Conservation (phyloP, 2,888 invertebrate genomes). For the Enoplolaimus lenunculus region DNA sequence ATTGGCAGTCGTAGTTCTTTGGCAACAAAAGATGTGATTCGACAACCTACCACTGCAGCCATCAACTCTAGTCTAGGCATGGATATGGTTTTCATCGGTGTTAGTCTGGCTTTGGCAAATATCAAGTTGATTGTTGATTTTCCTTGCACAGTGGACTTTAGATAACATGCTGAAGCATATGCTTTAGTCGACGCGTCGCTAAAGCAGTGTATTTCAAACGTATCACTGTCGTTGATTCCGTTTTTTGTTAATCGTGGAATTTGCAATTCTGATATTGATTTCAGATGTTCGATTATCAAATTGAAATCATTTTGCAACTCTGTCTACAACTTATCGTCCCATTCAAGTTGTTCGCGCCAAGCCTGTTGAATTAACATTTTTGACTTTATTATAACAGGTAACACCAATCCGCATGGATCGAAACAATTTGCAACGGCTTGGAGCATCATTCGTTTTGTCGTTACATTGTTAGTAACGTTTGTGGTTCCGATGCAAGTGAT, state of each 20-base stretch:
- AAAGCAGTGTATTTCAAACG: conserved; percentile 23
- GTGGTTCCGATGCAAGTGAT: background rate
- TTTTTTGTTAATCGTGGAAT: background rate
- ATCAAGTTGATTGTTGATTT: conserved; percentile 20
- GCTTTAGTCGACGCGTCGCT: conserved; percentile 28
- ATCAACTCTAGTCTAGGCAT: conserved; percentile 26
- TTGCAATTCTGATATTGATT: background rate
- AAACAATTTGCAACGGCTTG: conserved; percentile 7
- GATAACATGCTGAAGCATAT: conserved; percentile 27
- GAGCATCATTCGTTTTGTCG: background rate
- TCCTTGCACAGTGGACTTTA: conserved; percentile 8
- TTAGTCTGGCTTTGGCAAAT: conserved; percentile 26
- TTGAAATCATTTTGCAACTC: background rate
- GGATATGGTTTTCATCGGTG: conserved; percentile 27
- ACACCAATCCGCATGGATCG: conserved; percentile 7
- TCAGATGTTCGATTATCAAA: background rate
- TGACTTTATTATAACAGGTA: background rate
- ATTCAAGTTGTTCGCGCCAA: background rate
- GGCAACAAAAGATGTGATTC: conserved; percentile 21
- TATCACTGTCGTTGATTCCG: background rate
- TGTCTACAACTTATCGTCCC: background rate
- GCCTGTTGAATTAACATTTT: background rate
- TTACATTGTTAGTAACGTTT: background rate
- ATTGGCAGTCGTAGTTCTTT: conserved; percentile 26
- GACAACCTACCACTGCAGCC: conserved; percentile 16